phyloP scores from a whole-genome alignment of 2,888 invertebrate genomes.

The Ganaspis brasiliensis region DNA sequence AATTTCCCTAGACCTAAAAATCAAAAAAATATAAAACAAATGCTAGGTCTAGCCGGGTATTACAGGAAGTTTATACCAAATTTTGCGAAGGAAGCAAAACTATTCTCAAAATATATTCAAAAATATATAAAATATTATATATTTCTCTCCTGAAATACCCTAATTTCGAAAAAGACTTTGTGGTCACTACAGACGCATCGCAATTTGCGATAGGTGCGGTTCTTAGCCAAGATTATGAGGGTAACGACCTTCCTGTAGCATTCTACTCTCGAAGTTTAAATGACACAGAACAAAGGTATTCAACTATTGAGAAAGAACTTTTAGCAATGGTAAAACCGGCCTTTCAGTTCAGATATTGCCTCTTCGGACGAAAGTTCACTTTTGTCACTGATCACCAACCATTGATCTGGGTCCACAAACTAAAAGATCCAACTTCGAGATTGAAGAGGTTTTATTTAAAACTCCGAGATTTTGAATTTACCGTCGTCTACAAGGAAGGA shows the following conservation, averaged over 20 bases:
- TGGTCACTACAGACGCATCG: too few relatives aligned
- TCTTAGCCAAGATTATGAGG: constrained; percentile 69
- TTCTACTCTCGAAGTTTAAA: constrained; percentile 72
- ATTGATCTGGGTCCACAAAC: constrained; percentile 70
- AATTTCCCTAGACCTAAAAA: too few relatives aligned
- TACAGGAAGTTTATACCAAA: too few relatives aligned
- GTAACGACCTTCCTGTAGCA: constrained; percentile 69
- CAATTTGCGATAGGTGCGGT: constrained; percentile 61
- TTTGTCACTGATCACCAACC: constrained; percentile 73
- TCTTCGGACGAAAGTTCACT: constrained; percentile 43
- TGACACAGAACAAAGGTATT: constrained; percentile 71
- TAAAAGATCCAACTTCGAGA: constrained; percentile 67
- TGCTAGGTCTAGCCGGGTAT: too few relatives aligned
- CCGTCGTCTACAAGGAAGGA: constrained; percentile 58
- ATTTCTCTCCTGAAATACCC: too few relatives aligned
- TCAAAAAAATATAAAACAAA: too few relatives aligned
- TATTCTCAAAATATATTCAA: too few relatives aligned
- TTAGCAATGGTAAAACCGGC: constrained; percentile 39
- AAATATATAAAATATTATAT: too few relatives aligned
- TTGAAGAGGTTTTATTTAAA: constrained; percentile 68
- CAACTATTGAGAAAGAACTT: constrained; percentile 72
- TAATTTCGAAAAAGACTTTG: too few relatives aligned
- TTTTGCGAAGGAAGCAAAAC: too few relatives aligned
- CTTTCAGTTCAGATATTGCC: constrained; percentile 37
- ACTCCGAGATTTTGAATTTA: constrained; percentile 71